Percentiles rank a stretch among this genome's conserved stretches.
Conservation (phyloP, 2,797 vertebrate genomes). For the Centroberyx gerrardi region DNA sequence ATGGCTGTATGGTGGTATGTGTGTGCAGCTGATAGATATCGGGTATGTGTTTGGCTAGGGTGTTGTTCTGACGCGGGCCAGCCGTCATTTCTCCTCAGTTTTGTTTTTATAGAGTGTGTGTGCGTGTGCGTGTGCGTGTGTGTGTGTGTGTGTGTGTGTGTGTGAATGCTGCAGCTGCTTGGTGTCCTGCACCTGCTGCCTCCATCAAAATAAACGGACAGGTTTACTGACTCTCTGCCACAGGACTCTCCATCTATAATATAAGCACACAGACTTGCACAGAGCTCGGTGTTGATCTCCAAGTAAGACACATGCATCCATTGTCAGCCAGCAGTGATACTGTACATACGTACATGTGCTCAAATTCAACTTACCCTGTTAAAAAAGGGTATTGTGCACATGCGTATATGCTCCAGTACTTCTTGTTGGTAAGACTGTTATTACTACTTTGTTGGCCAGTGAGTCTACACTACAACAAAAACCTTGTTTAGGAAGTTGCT, state of each 20-base stretch:
- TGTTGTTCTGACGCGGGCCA: slow-evolving; percentile 54
- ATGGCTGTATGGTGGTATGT: slow-evolving; percentile 51
- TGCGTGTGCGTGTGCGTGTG: slow-evolving; percentile 26
- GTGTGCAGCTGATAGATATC: slow-evolving; percentile 60
- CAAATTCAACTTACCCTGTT: too few relatives aligned
- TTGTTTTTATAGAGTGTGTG: slow-evolving; percentile 65
- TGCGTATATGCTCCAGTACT: too few relatives aligned
- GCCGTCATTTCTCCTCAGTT: slow-evolving; percentile 54
- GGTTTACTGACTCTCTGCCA: slow-evolving; percentile 64
- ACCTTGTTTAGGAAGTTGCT: too few relatives aligned
- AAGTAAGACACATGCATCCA: not conserved
- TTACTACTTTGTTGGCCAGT: too few relatives aligned
- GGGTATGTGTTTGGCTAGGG: slow-evolving; percentile 19
- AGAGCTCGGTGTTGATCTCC: not conserved
- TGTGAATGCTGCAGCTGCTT: slow-evolving; percentile 39
- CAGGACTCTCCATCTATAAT: slow-evolving; percentile 27
- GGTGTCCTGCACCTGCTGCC: slow-evolving; percentile 71
- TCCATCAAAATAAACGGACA: slow-evolving; percentile 65
- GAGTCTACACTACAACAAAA: too few relatives aligned
- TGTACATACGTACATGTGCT: not conserved
- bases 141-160: slow-evolving; percentile 22
- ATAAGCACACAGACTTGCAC: slow-evolving; percentile 11
- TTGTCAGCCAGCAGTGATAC: not conserved
- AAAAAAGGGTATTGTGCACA: too few relatives aligned
- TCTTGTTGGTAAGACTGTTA: too few relatives aligned